Conservation (phyloP, 2,888 invertebrate species). For the Chesias legatella region DNA sequence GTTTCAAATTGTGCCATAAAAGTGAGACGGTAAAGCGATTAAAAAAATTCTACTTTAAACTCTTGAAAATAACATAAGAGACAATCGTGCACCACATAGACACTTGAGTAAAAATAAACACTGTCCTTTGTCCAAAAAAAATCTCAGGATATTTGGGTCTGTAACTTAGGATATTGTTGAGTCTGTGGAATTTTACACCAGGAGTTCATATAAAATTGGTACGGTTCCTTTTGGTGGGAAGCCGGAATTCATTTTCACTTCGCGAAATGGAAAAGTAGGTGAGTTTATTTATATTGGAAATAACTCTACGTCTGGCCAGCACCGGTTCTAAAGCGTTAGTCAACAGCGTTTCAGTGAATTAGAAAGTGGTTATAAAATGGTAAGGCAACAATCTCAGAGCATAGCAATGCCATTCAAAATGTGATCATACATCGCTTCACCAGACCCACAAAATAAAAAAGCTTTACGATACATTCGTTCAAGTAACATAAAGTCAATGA, state of each 20-base stretch:
- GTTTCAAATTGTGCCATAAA: conserved; percentile 1
- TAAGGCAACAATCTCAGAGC: conserved; percentile 5
- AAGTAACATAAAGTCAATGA: too few relatives aligned
- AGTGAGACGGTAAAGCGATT: conserved; percentile 1
- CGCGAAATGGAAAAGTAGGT: background rate
- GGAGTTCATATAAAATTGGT: too few relatives aligned
- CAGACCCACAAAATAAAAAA: background rate
- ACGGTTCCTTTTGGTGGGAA: too few relatives aligned
- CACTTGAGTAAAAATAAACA: background rate
- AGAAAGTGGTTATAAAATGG: conserved; percentile 10
- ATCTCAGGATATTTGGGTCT: background rate
- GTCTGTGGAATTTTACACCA: too few relatives aligned
- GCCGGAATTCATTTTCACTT: background rate
- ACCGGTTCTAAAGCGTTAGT: background rate
- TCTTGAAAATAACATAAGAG: background rate
- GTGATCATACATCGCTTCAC: background rate
- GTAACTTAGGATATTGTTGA: too few relatives aligned
- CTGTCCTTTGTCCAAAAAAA: conserved; percentile 11
- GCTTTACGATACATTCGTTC: too few relatives aligned
- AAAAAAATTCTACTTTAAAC: background rate
- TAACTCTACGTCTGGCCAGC: conserved; percentile 11
- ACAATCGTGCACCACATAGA: conserved; percentile 8
- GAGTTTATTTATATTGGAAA: conserved; percentile 10
- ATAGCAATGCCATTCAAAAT: background rate
- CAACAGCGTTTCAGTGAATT: conserved; percentile 1